Evolutionary conservation across 1,140 invertebrate genomes (phyloP).

Genomic region (Drosophila nannoptera): DNA sequence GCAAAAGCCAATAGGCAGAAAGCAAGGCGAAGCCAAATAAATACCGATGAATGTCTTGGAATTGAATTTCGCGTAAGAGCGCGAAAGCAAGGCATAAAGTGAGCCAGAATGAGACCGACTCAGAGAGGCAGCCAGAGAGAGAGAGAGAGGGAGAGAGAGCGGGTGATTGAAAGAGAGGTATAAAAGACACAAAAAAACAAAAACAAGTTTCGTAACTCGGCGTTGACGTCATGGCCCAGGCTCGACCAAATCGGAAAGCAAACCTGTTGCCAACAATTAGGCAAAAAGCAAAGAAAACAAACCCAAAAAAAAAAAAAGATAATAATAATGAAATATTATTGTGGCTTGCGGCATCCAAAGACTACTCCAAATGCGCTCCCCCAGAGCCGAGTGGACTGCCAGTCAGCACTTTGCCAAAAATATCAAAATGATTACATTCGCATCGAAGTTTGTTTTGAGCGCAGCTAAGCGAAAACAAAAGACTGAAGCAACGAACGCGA

Average conservation of each 20-base stretch:
- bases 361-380: conserved; percentile 59
- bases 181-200: conserved; percentile 42
- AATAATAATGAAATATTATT: not conserved
- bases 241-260: conserved; percentile 61
- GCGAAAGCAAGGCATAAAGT: too few relatives aligned
- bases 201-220: conserved; percentile 78
- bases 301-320: conserved; percentile 16
- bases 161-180: conserved; percentile 42
- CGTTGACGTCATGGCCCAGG: conserved; percentile 72
- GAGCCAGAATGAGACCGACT: too few relatives aligned
- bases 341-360: conserved; percentile 53
- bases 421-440: conserved; percentile 74
- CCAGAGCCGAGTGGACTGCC: conserved; percentile 10
- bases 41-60: conserved; percentile 59
- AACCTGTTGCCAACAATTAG: conserved; percentile 75
- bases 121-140: conserved; percentile 19
- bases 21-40: conserved; percentile 37
- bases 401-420: conserved; percentile 69
- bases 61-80: conserved; percentile 71
- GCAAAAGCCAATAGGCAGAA: conserved; percentile 21
- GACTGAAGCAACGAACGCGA: conserved; percentile 72
- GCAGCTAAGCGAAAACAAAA: conserved; percentile 68
- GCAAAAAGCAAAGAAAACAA: conserved; percentile 39
- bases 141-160: conserved; percentile 21
- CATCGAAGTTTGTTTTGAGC: conserved; percentile 28